Percentiles rank a stretch among this genome's conserved stretches.
Conservation (phyloP, 2,113 vertebrate species). For the Ptilorrhoa leucosticta region DNA sequence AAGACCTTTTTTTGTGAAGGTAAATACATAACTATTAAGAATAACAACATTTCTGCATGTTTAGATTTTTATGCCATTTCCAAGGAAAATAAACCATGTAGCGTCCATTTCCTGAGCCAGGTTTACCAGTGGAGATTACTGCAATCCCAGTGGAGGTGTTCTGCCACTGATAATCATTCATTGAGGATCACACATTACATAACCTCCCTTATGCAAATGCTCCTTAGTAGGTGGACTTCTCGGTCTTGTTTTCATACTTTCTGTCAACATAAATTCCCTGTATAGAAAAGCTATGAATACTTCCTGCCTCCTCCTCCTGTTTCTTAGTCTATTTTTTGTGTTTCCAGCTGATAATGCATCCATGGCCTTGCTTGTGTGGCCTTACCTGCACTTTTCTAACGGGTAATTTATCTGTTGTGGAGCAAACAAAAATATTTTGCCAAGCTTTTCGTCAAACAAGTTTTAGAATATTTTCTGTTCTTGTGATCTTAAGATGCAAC, state of each 20-base stretch:
- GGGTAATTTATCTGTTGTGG: not conserved
- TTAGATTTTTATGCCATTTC: not conserved
- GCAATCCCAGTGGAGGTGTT: slow-evolving; percentile 36
- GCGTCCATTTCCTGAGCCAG: not conserved
- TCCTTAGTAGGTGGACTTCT: not conserved
- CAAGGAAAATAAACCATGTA: not conserved
- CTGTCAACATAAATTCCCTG: not conserved
- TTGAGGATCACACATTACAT: slow-evolving; percentile 18
- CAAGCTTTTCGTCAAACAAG: not conserved
- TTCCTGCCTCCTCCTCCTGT: not conserved
- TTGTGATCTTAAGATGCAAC: not conserved
- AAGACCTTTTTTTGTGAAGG: not conserved
- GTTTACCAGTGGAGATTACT: slow-evolving; percentile 55
- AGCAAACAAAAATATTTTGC: not conserved
- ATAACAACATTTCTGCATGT: not conserved
- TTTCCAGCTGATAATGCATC: not conserved
- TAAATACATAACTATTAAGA: not conserved
- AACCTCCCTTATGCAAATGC: slow-evolving; percentile 26
- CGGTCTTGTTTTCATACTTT: not conserved
- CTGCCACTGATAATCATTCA: slow-evolving; percentile 62
- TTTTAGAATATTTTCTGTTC: not conserved
- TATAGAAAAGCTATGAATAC: not conserved
- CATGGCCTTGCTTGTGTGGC: not conserved
- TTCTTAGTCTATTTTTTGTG: not conserved
- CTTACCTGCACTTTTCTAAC: not conserved